Conservation (phyloP, 2,797 vertebrate species). For the Alauda arvensis region DNA sequence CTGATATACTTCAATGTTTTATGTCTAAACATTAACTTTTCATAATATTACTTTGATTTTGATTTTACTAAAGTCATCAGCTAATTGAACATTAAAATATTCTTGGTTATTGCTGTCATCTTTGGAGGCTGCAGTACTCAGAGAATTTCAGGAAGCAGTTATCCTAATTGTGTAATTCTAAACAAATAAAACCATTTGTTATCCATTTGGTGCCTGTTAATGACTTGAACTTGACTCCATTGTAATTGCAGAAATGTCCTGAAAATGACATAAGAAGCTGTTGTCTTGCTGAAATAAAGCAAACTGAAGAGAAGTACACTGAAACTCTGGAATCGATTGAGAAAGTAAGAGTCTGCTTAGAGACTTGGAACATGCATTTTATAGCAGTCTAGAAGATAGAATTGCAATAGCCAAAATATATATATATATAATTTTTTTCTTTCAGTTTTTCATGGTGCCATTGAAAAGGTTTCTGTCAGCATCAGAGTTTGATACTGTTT, state of each 20-base stretch:
- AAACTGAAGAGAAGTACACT: constrained; percentile 97
- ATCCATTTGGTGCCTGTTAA: constrained; percentile 6
- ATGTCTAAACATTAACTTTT: constrained; percentile 14
- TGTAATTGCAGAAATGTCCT: constrained; percentile 81
- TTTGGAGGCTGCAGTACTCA: constrained; percentile 5
- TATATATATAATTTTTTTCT: background rate
- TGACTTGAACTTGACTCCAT: constrained; percentile 39
- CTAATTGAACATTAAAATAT: constrained; percentile 23
- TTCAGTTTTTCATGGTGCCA: constrained; percentile 93
- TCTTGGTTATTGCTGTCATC: background rate
- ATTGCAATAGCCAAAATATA: background rate
- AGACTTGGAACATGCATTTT: background rate
- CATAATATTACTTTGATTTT: constrained; percentile 5
- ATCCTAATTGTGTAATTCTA: constrained; percentile 4
- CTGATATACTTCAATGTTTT: background rate
- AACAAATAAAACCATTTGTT: constrained; percentile 7
- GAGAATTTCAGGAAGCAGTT: constrained; percentile 31
- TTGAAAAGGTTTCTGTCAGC: constrained; percentile 84
- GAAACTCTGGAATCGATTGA: constrained; percentile 97
- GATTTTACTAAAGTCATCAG: background rate
- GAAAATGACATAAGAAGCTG: constrained; percentile 94
- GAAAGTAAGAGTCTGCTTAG: constrained; percentile 76
- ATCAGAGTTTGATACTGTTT: constrained; percentile 86
- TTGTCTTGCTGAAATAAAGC: constrained; percentile 93
- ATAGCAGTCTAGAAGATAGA: background rate